Conservation (phyloP, 2,888 invertebrate genomes). For the Autographa gamma region DNA sequence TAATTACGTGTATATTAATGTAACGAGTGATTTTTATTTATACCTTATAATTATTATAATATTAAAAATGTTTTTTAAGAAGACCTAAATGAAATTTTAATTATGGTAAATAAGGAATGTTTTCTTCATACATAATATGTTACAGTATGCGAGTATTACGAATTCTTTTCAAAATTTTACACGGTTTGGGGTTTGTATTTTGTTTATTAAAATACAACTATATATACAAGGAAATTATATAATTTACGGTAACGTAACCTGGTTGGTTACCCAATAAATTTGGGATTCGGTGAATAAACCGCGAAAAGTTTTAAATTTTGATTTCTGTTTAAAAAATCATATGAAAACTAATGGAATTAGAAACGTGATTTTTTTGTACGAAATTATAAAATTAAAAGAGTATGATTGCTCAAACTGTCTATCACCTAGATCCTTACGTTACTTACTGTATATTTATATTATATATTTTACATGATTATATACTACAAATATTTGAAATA, state of each 20-base stretch:
- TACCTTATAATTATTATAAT: not conserved
- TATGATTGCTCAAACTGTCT: not conserved
- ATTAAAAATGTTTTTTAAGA: no score
- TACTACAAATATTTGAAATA: not conserved
- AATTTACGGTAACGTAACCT: not conserved
- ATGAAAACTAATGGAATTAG: not conserved
- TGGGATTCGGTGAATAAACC: not conserved
- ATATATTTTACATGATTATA: not conserved
- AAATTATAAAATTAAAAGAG: not conserved
- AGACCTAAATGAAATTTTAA: not conserved
- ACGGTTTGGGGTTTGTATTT: not conserved
- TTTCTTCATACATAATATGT: not conserved
- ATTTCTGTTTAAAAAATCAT: not conserved
- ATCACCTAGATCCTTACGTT: not conserved
- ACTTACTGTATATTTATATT: not conserved
- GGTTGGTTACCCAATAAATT: not conserved
- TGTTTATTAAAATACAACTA: not conserved
- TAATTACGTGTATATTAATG: not conserved
- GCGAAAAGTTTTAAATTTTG: not conserved
- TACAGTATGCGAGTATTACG: not conserved
- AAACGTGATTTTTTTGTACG: not conserved
- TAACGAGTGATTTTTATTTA: not conserved
- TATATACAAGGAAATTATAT: not conserved
- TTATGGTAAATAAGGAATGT: not conserved
- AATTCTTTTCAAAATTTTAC: not conserved